Conservation (phyloP, 2,113 vertebrate species). For the Caracal caracal region DNA sequence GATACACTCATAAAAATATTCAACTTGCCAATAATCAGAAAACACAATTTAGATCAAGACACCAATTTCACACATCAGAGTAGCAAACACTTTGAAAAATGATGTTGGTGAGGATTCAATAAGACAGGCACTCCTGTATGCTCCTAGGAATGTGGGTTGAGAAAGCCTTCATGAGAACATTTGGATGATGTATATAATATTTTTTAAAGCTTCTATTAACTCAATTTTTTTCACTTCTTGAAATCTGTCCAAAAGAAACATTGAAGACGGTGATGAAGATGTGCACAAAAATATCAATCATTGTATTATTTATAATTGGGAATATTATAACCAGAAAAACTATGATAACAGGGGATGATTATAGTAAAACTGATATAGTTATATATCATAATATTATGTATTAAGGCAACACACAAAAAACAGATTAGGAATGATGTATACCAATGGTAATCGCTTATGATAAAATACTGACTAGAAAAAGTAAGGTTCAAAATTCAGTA, state of each 20-base stretch:
- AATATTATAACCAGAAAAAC: conserved; percentile 22
- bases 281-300: background rate
- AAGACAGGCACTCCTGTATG: background rate
- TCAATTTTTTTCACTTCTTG: background rate
- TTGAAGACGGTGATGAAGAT: background rate
- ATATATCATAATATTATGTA: background rate
- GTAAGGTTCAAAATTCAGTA: background rate
- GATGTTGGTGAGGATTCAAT: background rate
- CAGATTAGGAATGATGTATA: background rate
- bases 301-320: conserved; percentile 51
- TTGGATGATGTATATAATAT: no score
- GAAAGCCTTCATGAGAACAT: background rate
- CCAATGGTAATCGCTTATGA: background rate
- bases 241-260: conserved; percentile 33
- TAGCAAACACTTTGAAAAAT: conserved; percentile 33
- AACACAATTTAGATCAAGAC: conserved; percentile 1
- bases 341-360: background rate
- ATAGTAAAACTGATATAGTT: conserved; percentile 3
- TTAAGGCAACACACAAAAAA: background rate
- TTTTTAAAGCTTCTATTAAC: background rate
- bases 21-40: background rate
- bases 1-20: conserved; percentile 31
- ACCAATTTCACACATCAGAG: background rate
- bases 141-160: background rate
- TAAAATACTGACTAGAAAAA: conserved; percentile 7